phyloP scores from a whole-genome alignment of 2,797 vertebrate species.

The Otolemur crassicaudatus region DNA sequence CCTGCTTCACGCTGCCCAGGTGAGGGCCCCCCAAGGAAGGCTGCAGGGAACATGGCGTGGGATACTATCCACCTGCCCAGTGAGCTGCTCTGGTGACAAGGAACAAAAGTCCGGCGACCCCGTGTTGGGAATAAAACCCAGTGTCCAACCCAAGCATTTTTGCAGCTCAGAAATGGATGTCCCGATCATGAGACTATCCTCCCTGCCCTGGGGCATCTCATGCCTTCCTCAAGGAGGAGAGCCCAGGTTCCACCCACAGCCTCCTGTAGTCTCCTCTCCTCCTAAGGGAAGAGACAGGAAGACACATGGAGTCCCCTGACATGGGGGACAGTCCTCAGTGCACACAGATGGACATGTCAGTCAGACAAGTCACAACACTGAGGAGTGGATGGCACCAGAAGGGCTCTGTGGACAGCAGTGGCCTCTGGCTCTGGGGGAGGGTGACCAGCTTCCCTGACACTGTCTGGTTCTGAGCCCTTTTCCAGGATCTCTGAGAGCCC shows the following conservation, averaged over 20 bases:
- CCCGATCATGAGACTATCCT: not conserved
- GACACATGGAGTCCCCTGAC: not conserved
- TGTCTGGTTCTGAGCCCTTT: accelerated
- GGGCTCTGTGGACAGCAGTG: not conserved
- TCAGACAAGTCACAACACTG: not conserved
- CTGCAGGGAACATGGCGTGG: not conserved
- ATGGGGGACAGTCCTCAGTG: not conserved
- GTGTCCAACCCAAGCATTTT: not conserved
- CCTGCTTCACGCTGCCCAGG: not conserved
- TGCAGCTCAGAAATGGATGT: not conserved
- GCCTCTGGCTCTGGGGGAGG: not conserved
- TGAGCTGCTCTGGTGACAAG: not conserved
- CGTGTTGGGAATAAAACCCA: not conserved
- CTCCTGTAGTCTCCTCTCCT: not conserved
- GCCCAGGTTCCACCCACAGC: not conserved
- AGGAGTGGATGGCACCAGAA: not conserved
- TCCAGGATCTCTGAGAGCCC: not conserved
- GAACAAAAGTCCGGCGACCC: not conserved
- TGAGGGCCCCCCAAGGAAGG: not conserved
- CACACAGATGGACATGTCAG: no score
- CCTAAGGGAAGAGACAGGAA: not conserved
- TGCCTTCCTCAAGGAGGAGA: not conserved
- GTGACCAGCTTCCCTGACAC: not conserved
- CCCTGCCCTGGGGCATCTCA: not conserved
- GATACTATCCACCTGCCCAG: no score